Conservation (phyloP, 2,888 invertebrate genomes). For the Diarsia dahlii region DNA sequence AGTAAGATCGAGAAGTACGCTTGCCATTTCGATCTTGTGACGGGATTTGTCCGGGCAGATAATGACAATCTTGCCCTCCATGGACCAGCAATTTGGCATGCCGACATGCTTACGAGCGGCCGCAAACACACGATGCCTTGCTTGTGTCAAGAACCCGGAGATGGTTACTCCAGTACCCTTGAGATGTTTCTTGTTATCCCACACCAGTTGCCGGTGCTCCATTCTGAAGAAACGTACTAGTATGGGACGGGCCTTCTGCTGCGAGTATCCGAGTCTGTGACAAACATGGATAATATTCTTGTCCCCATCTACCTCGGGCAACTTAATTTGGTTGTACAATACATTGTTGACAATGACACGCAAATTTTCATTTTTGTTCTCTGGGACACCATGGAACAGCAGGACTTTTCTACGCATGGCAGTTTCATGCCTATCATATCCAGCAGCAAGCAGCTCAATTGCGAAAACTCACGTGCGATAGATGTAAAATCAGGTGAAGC, state of each 20-base stretch:
- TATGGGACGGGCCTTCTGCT: background rate
- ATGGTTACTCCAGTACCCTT: background rate
- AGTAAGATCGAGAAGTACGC: background rate
- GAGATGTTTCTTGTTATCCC: too few species aligned
- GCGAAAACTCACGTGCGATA: background rate
- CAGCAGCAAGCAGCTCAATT: too few species aligned
- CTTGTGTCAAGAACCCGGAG: too few species aligned
- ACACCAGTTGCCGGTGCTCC: background rate
- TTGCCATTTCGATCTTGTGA: background rate
- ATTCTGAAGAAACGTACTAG: background rate
- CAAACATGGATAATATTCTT: background rate
- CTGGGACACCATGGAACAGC: constrained; percentile 1
- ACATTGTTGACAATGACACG: background rate
- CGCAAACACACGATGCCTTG: too few species aligned
- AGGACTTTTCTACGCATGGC: background rate
- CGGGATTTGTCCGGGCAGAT: background rate
- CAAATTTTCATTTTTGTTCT: background rate
- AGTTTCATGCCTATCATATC: background rate
- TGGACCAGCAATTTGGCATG: too few species aligned
- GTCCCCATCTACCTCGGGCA: background rate
- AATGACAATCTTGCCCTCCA: background rate
- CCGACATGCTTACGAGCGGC: too few species aligned
- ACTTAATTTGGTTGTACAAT: background rate
- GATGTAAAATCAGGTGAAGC: background rate
- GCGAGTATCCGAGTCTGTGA: background rate